These are phyloP conservation scores for Procapra przewalskii DNA, from an alignment of 2,113 vertebrate genomes.

Conservation along the genomic window DNA sequence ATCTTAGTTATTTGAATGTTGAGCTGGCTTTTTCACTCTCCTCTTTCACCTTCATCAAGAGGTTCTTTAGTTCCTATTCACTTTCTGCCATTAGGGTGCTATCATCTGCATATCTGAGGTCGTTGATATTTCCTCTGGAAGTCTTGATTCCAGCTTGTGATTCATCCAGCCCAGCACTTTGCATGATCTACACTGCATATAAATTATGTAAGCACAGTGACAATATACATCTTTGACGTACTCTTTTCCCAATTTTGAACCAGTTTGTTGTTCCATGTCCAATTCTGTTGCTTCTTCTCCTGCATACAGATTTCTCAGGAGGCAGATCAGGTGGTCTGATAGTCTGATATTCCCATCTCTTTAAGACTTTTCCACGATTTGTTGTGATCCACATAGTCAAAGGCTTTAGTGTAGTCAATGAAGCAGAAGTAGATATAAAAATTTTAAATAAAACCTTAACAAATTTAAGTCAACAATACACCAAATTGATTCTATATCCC, in stretches of 20 bases:
- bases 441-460: neutral
- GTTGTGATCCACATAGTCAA: neutral
- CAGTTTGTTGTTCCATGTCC: neutral
- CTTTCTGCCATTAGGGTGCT: neutral
- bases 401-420: neutral
- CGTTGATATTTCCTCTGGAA: neutral
- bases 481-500: neutral
- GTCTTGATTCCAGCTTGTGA: neutral
- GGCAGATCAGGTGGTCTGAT: neutral
- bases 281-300: neutral
- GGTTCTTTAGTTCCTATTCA: neutral
- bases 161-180: neutral
- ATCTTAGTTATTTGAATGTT: neutral
- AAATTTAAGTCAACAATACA: neutral
- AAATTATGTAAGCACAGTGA: neutral
- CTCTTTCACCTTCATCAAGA: neutral
- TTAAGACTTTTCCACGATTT: neutral
- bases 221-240: neutral
- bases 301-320: neutral
- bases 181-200: neutral
- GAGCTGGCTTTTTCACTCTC: neutral
- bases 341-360: neutral
- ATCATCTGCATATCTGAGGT: neutral
- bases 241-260: neutral
- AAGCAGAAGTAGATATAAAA: neutral